Percentiles rank a stretch among this genome's conserved stretches.
phyloP scores from a whole-genome alignment of 2,113 vertebrate species.

The Melanostigma gelatinosum region DNA sequence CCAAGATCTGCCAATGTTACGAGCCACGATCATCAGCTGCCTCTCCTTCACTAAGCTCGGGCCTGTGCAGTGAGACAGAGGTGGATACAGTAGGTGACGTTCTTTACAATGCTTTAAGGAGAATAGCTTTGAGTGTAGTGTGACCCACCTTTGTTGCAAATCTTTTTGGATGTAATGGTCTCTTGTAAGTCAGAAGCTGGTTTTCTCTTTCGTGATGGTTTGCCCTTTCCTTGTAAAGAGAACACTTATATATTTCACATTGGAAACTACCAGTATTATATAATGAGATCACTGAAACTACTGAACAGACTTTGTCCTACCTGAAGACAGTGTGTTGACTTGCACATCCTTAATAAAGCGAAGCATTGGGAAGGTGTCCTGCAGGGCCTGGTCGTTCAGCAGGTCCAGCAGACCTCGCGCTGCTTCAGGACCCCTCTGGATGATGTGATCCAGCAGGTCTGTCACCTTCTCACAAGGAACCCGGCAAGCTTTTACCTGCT shows the following conservation, averaged over 20 bases:
- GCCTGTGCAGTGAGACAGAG: conserved; percentile 38
- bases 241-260: neutral
- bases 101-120: neutral
- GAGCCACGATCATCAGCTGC: conserved; percentile 80
- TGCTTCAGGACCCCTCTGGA: conserved; percentile 60
- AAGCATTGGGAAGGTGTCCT: conserved; percentile 77
- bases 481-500: conserved; percentile 64
- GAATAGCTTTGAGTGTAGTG: neutral
- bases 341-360: conserved; percentile 51
- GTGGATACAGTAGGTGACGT: neutral
- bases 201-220: conserved; percentile 30
- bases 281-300: neutral
- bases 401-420: conserved; percentile 67
- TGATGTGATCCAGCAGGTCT: conserved; percentile 79
- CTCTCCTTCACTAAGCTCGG: conserved; percentile 71
- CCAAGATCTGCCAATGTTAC: conserved; percentile 72
- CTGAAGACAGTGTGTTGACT: conserved; percentile 14
- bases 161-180: conserved; percentile 37
- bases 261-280: neutral
- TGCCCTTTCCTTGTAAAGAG: neutral
- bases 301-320: conserved; percentile 39
- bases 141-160: conserved; percentile 52
- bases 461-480: conserved; percentile 69
- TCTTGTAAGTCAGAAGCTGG: conserved; percentile 4
- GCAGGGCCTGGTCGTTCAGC: conserved; percentile 58